These are phyloP conservation scores for Halcyon malimbica DNA, from an alignment of 2,113 vertebrate genomes.

Conservation along the genomic window DNA sequence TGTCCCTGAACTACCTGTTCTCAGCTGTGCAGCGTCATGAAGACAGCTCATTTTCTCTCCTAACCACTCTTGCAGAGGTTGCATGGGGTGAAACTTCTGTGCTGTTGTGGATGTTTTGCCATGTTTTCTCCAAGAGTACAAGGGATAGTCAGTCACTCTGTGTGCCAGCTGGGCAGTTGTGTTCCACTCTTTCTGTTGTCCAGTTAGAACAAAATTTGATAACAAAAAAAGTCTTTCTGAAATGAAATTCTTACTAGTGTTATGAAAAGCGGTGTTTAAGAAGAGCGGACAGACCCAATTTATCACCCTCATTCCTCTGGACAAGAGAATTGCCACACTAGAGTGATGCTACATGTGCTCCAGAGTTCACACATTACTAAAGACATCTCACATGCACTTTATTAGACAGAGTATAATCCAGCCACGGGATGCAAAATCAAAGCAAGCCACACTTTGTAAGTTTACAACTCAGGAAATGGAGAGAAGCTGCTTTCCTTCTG, in stretches of 20 bases:
- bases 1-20: neutral
- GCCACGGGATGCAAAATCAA: constrained; percentile 51
- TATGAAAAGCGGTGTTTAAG: neutral
- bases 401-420: constrained; percentile 40
- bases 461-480: constrained; percentile 61
- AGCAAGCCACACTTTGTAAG: constrained; percentile 33
- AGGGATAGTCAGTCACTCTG: neutral
- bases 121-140: neutral
- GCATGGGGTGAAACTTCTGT: neutral
- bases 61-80: neutral
- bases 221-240: neutral
- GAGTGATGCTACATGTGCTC: constrained; percentile 24
- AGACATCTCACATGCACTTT: constrained; percentile 48
- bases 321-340: rapidly evolving
- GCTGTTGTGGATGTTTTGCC: neutral
- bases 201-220: neutral
- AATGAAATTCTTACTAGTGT: neutral
- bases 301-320: neutral
- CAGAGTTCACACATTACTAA: constrained; percentile 49
- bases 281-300: constrained; percentile 4
- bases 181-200: neutral
- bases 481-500: constrained; percentile 62
- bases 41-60: neutral
- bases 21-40: neutral
- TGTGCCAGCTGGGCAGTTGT: neutral